phyloP scores from a whole-genome alignment of 2,113 vertebrate genomes.

The Mesembrinibis cayennensis region DNA sequence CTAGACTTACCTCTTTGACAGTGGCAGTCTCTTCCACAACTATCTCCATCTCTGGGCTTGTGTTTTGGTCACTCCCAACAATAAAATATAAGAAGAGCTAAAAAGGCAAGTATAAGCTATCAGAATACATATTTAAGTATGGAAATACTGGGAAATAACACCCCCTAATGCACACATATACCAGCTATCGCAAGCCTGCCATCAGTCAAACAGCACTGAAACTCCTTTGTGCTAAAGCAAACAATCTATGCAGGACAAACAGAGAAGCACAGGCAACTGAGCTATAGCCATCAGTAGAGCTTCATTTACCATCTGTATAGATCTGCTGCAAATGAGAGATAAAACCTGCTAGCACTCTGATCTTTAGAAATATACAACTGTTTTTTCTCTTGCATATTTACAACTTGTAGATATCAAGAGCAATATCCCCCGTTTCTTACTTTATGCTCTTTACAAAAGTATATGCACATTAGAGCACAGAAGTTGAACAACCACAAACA shows the following conservation, averaged over 20 bases:
- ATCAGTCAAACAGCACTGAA: background rate
- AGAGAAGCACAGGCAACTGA: background rate
- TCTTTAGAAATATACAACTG: background rate
- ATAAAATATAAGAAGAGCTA: constrained; percentile 89
- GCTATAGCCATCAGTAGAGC: background rate
- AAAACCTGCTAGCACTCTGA: background rate
- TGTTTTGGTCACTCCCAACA: constrained; percentile 74
- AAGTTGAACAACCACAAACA: background rate
- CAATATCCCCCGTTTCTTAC: background rate
- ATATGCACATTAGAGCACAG: background rate
- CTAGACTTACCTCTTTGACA: constrained; percentile 81
- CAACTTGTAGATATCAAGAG: background rate
- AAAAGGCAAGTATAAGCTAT: background rate
- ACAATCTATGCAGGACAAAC: background rate
- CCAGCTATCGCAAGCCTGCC: background rate
- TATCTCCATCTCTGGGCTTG: constrained; percentile 84
- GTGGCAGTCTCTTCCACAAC: constrained; percentile 82
- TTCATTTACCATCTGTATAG: background rate
- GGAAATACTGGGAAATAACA: background rate
- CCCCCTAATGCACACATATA: background rate
- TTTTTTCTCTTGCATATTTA: background rate
- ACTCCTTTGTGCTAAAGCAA: background rate
- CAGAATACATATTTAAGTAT: background rate
- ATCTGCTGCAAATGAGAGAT: background rate
- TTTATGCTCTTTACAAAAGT: background rate